Conservation (phyloP, 2,797 vertebrate genomes). For the Chloroceryle amazona region DNA sequence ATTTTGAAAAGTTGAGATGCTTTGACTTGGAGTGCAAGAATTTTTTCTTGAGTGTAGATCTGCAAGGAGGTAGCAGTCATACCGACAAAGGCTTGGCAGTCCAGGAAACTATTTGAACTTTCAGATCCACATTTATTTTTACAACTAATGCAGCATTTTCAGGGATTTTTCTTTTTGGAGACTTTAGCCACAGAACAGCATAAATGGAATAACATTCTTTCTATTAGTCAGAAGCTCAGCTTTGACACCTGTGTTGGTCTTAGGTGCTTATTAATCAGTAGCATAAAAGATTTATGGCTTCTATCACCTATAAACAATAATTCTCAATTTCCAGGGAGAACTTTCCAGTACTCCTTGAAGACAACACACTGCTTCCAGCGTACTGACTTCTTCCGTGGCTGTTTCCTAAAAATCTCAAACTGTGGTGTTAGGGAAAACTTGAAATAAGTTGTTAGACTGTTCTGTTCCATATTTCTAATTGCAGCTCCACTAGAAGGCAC, state of each 20-base stretch:
- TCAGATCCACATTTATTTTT: not conserved
- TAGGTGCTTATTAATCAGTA: not conserved
- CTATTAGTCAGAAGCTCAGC: not conserved
- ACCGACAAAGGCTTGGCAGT: not conserved
- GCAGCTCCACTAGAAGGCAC: not conserved
- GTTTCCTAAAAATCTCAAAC: not conserved
- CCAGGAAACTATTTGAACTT: not conserved
- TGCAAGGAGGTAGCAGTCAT: not conserved
- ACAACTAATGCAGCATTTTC: not conserved
- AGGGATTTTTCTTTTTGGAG: not conserved
- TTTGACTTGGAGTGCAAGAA: not conserved
- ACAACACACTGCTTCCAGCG: not conserved
- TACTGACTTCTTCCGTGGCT: not conserved
- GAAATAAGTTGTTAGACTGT: not conserved
- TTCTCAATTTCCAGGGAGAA: not conserved
- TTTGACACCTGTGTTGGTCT: not conserved
- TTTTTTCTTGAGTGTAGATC: not conserved
- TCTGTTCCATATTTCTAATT: not conserved
- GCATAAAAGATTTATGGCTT: not conserved
- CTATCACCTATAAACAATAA: not conserved
- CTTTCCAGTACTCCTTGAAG: not conserved
- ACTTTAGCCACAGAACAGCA: not conserved
- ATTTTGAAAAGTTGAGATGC: constrained; percentile 1
- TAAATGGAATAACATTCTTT: not conserved
- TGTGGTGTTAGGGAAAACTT: not conserved